Percentiles rank a stretch among this genome's conserved stretches.
These are phyloP conservation scores for Acipenser ruthenus DNA, from an alignment of 2,797 vertebrate genomes.

Conservation along the genomic window DNA sequence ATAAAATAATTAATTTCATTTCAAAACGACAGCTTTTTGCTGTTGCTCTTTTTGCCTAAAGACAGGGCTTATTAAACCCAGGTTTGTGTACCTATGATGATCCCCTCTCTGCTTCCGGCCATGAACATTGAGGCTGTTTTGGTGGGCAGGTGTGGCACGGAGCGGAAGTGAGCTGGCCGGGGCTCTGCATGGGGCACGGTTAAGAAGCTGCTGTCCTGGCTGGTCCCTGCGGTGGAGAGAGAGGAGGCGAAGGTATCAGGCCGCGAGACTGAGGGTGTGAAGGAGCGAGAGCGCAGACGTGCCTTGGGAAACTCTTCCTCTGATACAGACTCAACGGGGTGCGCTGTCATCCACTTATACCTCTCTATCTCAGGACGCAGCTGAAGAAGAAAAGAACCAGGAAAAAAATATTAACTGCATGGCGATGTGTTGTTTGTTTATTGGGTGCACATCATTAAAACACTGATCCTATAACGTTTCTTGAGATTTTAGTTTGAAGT, in stretches of 20 bases:
- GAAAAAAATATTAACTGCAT: background rate
- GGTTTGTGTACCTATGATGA: conserved; percentile 61
- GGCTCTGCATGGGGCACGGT: conserved; percentile 21
- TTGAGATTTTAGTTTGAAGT: too few species aligned
- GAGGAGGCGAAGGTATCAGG: background rate
- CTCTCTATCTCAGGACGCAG: conserved; percentile 67
- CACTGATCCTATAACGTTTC: too few species aligned
- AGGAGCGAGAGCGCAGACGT: conserved; percentile 18
- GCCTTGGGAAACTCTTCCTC: conserved; percentile 40
- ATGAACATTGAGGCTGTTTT: conserved; percentile 68
- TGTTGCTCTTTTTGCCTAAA: too few species aligned
- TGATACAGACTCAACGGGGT: conserved; percentile 50
- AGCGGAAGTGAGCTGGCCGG: conserved; percentile 32
- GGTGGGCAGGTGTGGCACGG: conserved; percentile 38
- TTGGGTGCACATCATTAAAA: too few species aligned
- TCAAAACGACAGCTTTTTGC: too few species aligned
- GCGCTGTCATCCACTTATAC: conserved; percentile 69
- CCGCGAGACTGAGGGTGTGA: conserved; percentile 28
- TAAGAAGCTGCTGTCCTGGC: conserved; percentile 41
- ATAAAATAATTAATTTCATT: too few species aligned
- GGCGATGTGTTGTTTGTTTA: background rate
- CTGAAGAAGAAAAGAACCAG: conserved; percentile 40
- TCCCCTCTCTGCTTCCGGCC: conserved; percentile 48
- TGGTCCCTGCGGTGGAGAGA: conserved; percentile 31
- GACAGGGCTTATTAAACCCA: too few species aligned